Evolutionary conservation across 2,888 invertebrate species (phyloP), one percentile per base, ranked within the genome.

Genomic region (Caenorhabditis angaria): DNA sequence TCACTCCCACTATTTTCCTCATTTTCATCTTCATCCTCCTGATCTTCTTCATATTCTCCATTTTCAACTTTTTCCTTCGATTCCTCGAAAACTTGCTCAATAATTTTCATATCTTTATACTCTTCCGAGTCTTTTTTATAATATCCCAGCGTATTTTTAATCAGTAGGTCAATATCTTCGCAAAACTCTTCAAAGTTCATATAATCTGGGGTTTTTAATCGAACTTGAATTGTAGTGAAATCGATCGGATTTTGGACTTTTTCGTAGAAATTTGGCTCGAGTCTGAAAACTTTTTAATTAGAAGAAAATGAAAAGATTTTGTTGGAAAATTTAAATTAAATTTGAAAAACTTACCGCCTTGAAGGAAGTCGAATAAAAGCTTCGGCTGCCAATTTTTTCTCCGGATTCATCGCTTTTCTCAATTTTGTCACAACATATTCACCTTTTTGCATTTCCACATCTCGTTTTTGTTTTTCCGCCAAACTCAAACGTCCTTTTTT

Each of bases 121-220:
- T 97, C 97, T 25, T 91, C 91, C 0, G 93, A 91, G 60, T 92
- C 93, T 53, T 91, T 91, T 90, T 91, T 95, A 88, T 97, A 97
- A 90, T 95, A 97, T 10, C 94, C 93, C 88, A 95, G 95, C 0
- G 97, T 94, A 90, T 99, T 99, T 83, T 92, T 93, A 29, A 96
- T 93, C 84, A 99, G 91, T 41, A 96, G 90, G 86, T 95, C 94
- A 80, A 99, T 92, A 88, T 99, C 97, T 10, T 91, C 91, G 48
- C 94, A 92, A 72, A 99, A 90, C 86, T 95, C 94, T 32, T 95
- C 95, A 80, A 97, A 91, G 6, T 95, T 94, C 81, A 93, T 93
- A 88, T 99, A 99, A 63, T 96, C 95, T 83, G 97, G 97, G 0
- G 94, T 95, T 91, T 95, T 96, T 12, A 97, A 89, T 88, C 97